phyloP scores from a whole-genome alignment of 2,113 vertebrate species.

The Strix aluco region DNA sequence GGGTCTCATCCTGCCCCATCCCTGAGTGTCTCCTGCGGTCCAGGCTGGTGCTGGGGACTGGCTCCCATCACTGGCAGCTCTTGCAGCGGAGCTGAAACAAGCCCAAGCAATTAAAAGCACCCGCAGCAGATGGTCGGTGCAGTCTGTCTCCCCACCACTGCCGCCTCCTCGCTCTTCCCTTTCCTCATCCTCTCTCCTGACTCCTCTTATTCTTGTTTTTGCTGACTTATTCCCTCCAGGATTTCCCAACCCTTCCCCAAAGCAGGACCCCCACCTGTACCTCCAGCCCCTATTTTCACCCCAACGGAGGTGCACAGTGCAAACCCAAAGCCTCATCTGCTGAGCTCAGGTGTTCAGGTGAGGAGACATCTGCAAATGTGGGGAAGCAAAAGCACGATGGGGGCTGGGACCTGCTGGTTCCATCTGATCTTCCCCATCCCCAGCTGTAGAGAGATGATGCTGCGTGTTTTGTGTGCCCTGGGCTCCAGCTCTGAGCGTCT shows the following conservation, averaged over 20 bases:
- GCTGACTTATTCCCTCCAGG: not conserved
- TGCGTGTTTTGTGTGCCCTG: fast-evolving
- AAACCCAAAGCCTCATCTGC: not conserved
- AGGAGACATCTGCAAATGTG: fast-evolving
- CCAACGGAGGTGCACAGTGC: fast-evolving
- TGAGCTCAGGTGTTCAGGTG: not conserved
- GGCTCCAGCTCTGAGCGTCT: not conserved
- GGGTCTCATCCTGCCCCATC: not conserved
- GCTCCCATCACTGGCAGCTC: not conserved
- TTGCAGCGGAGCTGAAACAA: not conserved
- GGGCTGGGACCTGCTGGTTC: not conserved
- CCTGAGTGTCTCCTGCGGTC: fast-evolving
- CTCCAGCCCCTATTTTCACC: not conserved
- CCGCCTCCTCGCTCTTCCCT: not conserved
- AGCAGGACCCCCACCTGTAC: not conserved
- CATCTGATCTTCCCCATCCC: fast-evolving
- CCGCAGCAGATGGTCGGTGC: constrained; percentile 16
- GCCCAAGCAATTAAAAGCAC: not conserved
- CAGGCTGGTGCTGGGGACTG: not conserved
- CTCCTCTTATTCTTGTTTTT: not conserved
- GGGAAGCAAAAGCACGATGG: not conserved
- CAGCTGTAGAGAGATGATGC: not conserved
- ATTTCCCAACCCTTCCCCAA: not conserved
- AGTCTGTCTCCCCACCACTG: not conserved
- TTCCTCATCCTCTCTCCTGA: not conserved